A percentile compares a stretch with the other conserved stretches of the same genome.
Evolutionary conservation across 2,113 vertebrate genomes (phyloP).

Genomic region (Mastomys coucha): DNA sequence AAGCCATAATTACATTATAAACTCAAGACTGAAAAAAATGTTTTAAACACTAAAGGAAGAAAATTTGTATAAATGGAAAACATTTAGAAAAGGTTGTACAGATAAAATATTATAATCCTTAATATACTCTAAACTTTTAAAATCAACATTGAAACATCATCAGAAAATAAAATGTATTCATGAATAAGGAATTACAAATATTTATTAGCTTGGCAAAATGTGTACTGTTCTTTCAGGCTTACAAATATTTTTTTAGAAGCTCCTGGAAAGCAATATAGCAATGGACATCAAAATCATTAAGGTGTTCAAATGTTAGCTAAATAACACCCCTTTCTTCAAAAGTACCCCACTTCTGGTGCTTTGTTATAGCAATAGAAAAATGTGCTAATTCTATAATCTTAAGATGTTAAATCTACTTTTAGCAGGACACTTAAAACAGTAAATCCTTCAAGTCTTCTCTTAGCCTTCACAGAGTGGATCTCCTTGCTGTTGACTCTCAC

Average conservation of each 20-base stretch:
- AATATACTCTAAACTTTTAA: background rate
- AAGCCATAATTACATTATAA: background rate
- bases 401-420: background rate
- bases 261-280: slow-evolving; percentile 26
- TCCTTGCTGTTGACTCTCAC: background rate
- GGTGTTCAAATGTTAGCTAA: background rate
- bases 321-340: background rate
- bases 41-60: background rate
- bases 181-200: background rate
- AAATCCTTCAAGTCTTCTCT: background rate
- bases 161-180: slow-evolving; percentile 15
- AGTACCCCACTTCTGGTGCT: background rate
- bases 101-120: background rate
- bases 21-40: background rate
- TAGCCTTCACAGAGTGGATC: accelerated
- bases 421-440: background rate
- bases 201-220: background rate
- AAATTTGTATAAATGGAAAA: background rate
- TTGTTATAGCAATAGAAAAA: background rate
- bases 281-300: background rate
- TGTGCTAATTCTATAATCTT: background rate
- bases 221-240: background rate
- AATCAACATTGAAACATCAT: background rate
- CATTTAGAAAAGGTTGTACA: background rate
- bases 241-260: background rate